Evolutionary conservation across 2,113 vertebrate genomes (phyloP).

Genomic region (Barnardius zonarius): DNA sequence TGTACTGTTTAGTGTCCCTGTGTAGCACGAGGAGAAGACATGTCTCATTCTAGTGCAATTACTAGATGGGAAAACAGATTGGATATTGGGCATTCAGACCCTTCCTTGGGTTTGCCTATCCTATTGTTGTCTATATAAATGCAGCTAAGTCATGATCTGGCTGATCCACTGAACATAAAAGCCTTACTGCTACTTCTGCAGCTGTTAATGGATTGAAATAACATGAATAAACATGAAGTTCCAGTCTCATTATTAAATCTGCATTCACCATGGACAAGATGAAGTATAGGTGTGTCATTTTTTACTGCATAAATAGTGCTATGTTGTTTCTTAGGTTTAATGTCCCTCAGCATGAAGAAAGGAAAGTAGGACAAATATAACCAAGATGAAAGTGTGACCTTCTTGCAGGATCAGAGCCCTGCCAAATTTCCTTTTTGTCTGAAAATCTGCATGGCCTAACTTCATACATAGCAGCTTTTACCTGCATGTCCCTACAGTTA

Average conservation of each 20-base stretch:
- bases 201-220: neutral
- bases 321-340: neutral
- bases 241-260: neutral
- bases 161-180: neutral
- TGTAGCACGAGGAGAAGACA: neutral
- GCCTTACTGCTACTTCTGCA: neutral
- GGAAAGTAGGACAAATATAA: neutral
- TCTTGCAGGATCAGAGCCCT: neutral
- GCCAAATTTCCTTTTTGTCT: neutral
- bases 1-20: neutral
- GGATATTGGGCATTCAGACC: neutral
- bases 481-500: neutral
- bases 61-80: neutral
- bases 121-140: neutral
- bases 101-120: neutral
- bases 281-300: neutral
- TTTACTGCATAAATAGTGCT: neutral
- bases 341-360: neutral
- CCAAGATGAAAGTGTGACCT: neutral
- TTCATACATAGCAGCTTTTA: neutral
- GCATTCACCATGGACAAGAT: neutral
- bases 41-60: neutral
- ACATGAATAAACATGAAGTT: constrained; percentile 15
- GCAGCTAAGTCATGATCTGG: neutral
- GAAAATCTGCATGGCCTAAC: neutral